These are phyloP conservation scores for Chunga burmeisteri DNA, from an alignment of 2,113 vertebrate genomes.

Conservation along the genomic window DNA sequence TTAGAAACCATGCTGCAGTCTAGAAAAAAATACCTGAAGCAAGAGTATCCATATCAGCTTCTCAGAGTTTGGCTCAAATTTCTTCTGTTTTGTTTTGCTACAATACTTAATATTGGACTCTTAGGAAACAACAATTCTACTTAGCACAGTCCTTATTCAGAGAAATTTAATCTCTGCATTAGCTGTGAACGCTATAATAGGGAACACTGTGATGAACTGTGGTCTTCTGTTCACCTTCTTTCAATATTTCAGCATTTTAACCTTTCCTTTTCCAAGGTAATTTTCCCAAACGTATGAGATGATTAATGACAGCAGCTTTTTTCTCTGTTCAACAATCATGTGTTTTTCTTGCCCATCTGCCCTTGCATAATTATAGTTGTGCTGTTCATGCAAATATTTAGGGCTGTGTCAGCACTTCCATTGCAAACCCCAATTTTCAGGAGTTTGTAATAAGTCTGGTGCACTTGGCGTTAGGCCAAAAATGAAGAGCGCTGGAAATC, in stretches of 20 bases:
- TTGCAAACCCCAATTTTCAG: conserved; percentile 29
- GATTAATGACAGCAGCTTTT: neutral
- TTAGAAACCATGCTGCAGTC: neutral
- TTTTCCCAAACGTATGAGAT: conserved; percentile 32
- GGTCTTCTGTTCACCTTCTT: conserved; percentile 56
- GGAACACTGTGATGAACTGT: conserved; percentile 14
- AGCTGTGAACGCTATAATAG: conserved; percentile 34
- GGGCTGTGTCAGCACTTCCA: conserved; percentile 39
- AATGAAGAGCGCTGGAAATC: conserved; percentile 33
- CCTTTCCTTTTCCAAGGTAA: conserved; percentile 30
- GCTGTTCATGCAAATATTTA: conserved; percentile 14
- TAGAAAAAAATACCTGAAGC: neutral
- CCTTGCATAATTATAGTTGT: conserved; percentile 32
- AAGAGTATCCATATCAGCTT: conserved; percentile 15
- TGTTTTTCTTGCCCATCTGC: conserved; percentile 34
- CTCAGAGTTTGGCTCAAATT: conserved; percentile 51
- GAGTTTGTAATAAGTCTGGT: conserved; percentile 9
- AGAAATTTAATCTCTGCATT: conserved; percentile 63
- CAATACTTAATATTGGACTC: conserved; percentile 19
- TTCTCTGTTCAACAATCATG: neutral
- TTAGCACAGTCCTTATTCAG: conserved; percentile 54
- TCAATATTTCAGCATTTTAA: conserved; percentile 37
- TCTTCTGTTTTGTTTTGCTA: conserved; percentile 56
- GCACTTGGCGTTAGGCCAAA: neutral
- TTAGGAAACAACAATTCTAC: conserved; percentile 54